A percentile compares a stretch with the other conserved stretches of the same genome.
Conservation (phyloP, 2,888 invertebrate species). For the Tubulanus polymorphus region DNA sequence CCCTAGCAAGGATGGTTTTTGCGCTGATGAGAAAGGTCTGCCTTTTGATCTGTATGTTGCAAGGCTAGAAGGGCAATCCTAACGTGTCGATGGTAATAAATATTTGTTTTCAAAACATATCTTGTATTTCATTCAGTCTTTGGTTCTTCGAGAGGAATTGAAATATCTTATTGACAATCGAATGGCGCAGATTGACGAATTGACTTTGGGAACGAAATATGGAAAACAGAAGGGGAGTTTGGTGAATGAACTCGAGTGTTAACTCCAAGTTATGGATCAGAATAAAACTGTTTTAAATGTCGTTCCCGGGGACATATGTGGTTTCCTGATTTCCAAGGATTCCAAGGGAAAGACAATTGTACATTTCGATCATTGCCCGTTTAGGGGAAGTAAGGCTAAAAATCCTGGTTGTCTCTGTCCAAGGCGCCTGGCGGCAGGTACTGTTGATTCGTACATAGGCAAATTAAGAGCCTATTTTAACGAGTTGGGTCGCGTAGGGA, state of each 20-base stretch:
- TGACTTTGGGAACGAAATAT: too few species aligned
- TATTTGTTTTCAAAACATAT: too few species aligned
- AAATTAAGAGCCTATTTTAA: conserved; percentile 2
- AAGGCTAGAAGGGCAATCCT: too few species aligned
- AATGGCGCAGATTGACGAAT: too few species aligned
- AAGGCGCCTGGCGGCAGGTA: neutral
- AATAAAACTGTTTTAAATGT: too few species aligned
- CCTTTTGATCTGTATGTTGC: neutral
- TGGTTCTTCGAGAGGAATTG: too few species aligned
- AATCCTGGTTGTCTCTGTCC: neutral
- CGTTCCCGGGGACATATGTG: neutral
- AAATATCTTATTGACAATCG: too few species aligned
- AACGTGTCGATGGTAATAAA: too few species aligned
- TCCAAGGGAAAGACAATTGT: neutral
- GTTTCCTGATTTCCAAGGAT: conserved; percentile 1
- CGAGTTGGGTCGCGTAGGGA: neutral
- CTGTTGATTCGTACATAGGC: neutral
- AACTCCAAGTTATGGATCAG: too few species aligned
- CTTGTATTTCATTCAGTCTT: too few species aligned
- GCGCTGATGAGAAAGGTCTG: neutral
- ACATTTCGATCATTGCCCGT: neutral
- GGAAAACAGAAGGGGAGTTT: too few species aligned
- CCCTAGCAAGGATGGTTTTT: neutral
- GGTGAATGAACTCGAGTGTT: too few species aligned
- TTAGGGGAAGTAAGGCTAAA: neutral